Evolutionary conservation across 2,113 vertebrate genomes (phyloP).

Genomic region (Psittacara wagleri): DNA sequence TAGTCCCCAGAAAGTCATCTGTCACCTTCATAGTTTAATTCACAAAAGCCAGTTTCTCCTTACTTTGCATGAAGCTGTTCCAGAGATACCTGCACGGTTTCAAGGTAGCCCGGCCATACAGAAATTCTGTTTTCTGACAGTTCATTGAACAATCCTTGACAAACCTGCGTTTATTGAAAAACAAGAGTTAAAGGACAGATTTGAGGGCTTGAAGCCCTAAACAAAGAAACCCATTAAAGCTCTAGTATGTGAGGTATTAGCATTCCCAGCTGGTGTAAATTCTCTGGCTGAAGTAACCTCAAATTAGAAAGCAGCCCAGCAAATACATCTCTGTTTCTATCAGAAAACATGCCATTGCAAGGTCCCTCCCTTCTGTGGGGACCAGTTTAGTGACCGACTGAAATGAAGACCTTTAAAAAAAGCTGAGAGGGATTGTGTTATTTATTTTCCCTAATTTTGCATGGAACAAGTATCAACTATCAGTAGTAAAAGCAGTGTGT

Average conservation of each 20-base stretch:
- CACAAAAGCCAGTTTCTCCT: conserved; percentile 45
- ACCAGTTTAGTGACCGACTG: background rate
- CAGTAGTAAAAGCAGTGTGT: background rate
- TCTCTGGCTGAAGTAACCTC: background rate
- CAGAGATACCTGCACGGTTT: conserved; percentile 78
- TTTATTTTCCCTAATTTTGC: background rate
- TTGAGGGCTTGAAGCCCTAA: background rate
- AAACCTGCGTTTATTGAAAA: conserved; percentile 77
- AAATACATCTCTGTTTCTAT: background rate
- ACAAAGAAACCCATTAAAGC: background rate
- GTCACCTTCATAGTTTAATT: background rate
- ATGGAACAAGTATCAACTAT: background rate
- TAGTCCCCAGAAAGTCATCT: background rate
- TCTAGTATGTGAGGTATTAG: background rate
- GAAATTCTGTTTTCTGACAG: conserved; percentile 84
- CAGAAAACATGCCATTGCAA: background rate
- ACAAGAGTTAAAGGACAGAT: background rate
- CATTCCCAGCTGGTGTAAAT: background rate
- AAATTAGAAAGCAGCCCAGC: background rate
- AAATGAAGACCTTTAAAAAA: background rate
- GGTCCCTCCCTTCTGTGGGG: background rate
- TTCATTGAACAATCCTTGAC: conserved; percentile 87
- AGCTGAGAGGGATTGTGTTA: background rate
- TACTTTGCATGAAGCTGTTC: conserved; percentile 89
- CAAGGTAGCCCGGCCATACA: conserved; percentile 92